These are phyloP conservation scores for Hypocryptadius cinnamomeus DNA, from an alignment of 2,113 vertebrate species.

Conservation along the genomic window DNA sequence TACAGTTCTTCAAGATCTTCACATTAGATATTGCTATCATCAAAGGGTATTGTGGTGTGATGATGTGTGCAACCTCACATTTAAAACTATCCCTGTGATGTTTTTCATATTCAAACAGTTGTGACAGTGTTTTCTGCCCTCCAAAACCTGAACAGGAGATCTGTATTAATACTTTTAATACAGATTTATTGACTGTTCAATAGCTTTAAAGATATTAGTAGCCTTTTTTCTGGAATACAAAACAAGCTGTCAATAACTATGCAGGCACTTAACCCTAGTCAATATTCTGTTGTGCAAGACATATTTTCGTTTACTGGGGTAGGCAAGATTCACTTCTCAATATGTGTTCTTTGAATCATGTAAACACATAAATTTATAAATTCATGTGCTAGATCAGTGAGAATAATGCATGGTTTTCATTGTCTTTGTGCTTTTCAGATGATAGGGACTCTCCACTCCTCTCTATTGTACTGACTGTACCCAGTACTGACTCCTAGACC, in stretches of 20 bases:
- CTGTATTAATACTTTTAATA: neutral
- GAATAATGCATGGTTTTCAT: neutral
- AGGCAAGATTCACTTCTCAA: neutral
- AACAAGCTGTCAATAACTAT: neutral
- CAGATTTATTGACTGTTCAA: neutral
- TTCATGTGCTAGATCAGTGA: neutral
- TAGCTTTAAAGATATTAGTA: neutral
- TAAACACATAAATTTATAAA: neutral
- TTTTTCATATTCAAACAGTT: neutral
- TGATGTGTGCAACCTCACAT: neutral
- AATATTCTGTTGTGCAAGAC: neutral
- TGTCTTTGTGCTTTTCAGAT: neutral
- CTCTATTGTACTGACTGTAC: too few relatives aligned
- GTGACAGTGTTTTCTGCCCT: neutral
- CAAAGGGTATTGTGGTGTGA: neutral
- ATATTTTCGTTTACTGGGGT: neutral
- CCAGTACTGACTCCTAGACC: neutral
- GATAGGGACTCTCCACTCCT: neutral
- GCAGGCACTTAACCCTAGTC: neutral
- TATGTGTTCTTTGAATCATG: neutral
- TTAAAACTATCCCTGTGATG: neutral
- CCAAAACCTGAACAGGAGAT: neutral
- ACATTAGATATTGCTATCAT: neutral
- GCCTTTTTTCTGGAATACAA: neutral
- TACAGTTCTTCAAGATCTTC: neutral